Conservation (phyloP, 2,888 invertebrate species). For the Cantharis rustica region DNA sequence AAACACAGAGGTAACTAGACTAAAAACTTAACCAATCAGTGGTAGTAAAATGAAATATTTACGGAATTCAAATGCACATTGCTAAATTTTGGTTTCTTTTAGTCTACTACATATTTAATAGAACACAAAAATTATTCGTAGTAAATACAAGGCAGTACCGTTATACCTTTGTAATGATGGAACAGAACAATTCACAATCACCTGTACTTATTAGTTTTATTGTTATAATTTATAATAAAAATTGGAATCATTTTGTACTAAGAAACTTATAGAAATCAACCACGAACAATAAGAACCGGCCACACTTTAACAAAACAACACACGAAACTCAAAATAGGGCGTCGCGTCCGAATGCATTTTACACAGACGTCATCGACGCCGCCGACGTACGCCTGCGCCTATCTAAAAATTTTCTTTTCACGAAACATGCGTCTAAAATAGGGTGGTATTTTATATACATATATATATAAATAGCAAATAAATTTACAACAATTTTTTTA, state of each 20-base stretch:
- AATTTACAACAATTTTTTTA: neutral
- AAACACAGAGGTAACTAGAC: neutral
- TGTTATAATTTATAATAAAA: constrained; percentile 7
- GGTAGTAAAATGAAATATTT: neutral
- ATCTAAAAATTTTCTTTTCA: constrained; percentile 24
- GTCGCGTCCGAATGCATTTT: constrained; percentile 35
- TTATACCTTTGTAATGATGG: constrained; percentile 19
- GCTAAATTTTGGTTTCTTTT: neutral
- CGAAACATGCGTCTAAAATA: constrained; percentile 28
- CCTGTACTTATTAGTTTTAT: constrained; percentile 28
- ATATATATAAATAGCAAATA: neutral
- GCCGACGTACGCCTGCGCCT: constrained; percentile 30
- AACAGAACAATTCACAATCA: constrained; percentile 22
- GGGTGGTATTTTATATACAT: constrained; percentile 17
- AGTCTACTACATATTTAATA: neutral
- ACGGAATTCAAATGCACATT: neutral
- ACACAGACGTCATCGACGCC: constrained; percentile 31
- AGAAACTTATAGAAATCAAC: constrained; percentile 10
- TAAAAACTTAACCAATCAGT: neutral
- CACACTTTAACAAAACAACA: constrained; percentile 17
- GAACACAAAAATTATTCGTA: neutral
- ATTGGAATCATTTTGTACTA: constrained; percentile 16
- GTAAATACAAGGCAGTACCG: constrained; percentile 18
- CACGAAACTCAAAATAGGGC: constrained; percentile 31
- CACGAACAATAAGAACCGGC: constrained; percentile 14